phyloP scores from a whole-genome alignment of 2,888 invertebrate species.

The Doris montereyensis region DNA sequence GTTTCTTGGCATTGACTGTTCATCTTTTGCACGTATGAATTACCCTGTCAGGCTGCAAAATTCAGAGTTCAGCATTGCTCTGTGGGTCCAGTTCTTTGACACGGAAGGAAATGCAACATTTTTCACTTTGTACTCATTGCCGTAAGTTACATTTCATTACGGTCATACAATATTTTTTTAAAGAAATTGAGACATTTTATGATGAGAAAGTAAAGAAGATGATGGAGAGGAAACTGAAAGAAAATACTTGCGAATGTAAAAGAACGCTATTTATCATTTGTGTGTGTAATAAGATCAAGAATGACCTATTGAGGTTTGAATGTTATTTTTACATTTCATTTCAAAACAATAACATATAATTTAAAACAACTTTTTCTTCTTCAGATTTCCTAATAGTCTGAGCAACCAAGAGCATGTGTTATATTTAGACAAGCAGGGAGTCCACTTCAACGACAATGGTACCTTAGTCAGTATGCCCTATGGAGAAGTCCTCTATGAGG shows the following conservation, averaged over 20 bases:
- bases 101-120: conserved; percentile 47
- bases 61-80: conserved; percentile 85
- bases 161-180: not conserved
- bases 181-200: too few relatives aligned
- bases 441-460: conserved; percentile 31
- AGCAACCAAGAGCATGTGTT: conserved; percentile 46
- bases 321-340: not conserved
- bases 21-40: conserved; percentile 92
- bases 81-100: conserved; percentile 89
- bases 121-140: conserved; percentile 47
- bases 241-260: too few relatives aligned
- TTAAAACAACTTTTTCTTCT: too few relatives aligned
- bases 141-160: conserved; percentile 45
- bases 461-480: not conserved
- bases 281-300: too few relatives aligned
- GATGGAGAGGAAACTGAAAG: too few relatives aligned
- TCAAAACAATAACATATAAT: too few relatives aligned
- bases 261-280: too few relatives aligned
- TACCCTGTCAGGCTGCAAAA: conserved; percentile 86
- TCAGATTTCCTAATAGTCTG: conserved; percentile 45
- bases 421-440: conserved; percentile 47
- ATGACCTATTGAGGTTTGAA: too few relatives aligned
- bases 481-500: conserved; percentile 41
- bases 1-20: conserved; percentile 88
- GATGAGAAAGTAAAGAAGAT: too few relatives aligned